Conservation (phyloP, 2,888 invertebrate genomes). For the Octonoba sinensis region DNA sequence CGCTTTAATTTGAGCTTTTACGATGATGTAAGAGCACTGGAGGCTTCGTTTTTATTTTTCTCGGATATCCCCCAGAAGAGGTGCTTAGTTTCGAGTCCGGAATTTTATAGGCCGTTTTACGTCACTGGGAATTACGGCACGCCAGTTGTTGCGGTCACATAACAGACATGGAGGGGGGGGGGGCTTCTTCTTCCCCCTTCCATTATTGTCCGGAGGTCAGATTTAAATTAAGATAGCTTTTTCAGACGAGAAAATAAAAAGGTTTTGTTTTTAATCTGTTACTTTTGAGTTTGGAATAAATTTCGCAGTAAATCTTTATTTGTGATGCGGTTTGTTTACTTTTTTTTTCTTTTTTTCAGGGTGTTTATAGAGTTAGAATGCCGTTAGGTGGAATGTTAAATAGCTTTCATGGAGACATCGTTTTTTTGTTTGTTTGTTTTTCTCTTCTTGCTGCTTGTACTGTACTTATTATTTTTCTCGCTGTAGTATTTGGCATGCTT, state of each 20-base stretch:
- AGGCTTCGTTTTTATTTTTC: constrained; percentile 38
- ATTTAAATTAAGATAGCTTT: constrained; percentile 17
- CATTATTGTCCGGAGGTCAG: constrained; percentile 10
- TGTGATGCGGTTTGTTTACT: too few species aligned
- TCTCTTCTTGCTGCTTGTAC: too few species aligned
- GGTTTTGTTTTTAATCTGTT: neutral
- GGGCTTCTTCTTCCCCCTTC: neutral
- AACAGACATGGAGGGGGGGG: neutral
- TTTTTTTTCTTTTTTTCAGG: too few species aligned
- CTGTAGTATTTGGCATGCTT: too few species aligned
- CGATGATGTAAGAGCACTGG: constrained; percentile 49
- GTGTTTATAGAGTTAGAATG: too few species aligned
- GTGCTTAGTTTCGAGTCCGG: constrained; percentile 43
- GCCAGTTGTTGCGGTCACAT: constrained; percentile 35
- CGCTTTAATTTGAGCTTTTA: constrained; percentile 57
- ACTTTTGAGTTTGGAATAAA: too few species aligned
- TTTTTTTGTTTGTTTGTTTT: too few species aligned
- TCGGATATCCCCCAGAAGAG: constrained; percentile 3
- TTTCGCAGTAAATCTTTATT: too few species aligned
- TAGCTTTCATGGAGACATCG: too few species aligned
- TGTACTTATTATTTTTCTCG: too few species aligned
- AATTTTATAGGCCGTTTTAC: constrained; percentile 47
- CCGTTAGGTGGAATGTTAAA: too few species aligned
- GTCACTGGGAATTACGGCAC: constrained; percentile 34
- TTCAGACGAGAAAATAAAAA: constrained; percentile 1